Evolutionary conservation across 2,888 invertebrate genomes (phyloP).

Genomic region (Caenorhabditis plicata): DNA sequence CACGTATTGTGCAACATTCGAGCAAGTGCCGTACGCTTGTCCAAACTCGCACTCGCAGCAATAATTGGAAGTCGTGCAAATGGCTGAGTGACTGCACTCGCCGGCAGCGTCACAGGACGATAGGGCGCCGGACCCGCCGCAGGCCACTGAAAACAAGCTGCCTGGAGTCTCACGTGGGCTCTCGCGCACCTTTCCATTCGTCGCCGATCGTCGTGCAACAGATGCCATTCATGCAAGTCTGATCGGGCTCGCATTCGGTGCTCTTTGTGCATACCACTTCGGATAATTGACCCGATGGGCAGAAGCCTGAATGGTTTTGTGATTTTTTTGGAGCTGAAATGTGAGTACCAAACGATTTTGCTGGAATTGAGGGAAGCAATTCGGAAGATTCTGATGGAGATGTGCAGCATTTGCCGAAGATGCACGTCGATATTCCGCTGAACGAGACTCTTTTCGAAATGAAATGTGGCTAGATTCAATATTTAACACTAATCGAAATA

Average conservation of each 20-base stretch:
- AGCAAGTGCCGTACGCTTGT: conserved; percentile 53
- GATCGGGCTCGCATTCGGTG: conserved; percentile 52
- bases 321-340: neutral
- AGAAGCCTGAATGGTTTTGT: conserved; percentile 42
- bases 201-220: conserved; percentile 57
- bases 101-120: conserved; percentile 43
- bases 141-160: conserved; percentile 52
- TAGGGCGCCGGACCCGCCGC: conserved; percentile 55
- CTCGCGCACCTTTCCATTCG: conserved; percentile 51
- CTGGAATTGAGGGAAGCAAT: conserved; percentile 6
- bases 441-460: too few species aligned
- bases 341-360: conserved; percentile 22
- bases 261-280: conserved; percentile 54
- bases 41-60: conserved; percentile 63
- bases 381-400: conserved; percentile 27
- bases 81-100: conserved; percentile 31
- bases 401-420: conserved; percentile 57
- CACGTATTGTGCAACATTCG: conserved; percentile 31
- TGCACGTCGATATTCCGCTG: conserved; percentile 49
- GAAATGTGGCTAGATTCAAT: too few species aligned
- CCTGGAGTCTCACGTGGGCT: too few species aligned
- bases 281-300: conserved; percentile 55
- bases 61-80: conserved; percentile 58
- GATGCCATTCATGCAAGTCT: conserved; percentile 59
- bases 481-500: too few species aligned